Conservation (phyloP, 2,888 invertebrate genomes). For the Prostheceraeus crozeri region DNA sequence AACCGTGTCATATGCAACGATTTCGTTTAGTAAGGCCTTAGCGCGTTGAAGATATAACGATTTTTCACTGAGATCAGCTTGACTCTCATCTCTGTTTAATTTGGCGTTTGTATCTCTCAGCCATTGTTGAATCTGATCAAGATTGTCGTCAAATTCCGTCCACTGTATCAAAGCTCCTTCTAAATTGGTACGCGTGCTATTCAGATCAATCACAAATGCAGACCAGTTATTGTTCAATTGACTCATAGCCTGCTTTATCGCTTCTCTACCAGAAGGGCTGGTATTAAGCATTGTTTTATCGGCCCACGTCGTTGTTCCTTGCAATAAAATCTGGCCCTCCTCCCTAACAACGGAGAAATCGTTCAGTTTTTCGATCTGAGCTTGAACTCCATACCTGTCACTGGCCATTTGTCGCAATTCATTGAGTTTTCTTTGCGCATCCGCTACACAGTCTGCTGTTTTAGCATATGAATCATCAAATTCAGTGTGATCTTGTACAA, state of each 20-base stretch:
- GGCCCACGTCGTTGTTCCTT: background rate
- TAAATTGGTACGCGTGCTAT: background rate
- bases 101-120: background rate
- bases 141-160: background rate
- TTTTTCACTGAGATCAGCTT: conserved; percentile 20
- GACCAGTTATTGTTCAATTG: background rate
- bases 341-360: background rate
- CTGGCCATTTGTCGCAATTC: background rate
- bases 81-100: background rate
- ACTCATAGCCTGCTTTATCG: background rate
- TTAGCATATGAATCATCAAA: background rate
- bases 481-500: conserved; percentile 3
- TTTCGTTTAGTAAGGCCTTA: background rate
- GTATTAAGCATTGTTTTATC: background rate
- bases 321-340: conserved; percentile 6
- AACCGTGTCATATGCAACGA: background rate
- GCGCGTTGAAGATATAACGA: background rate
- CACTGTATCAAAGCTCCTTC: conserved; percentile 7
- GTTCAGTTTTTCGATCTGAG: background rate
- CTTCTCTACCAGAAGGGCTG: conserved; percentile 11
- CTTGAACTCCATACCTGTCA: background rate
- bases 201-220: background rate
- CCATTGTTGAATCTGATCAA: conserved; percentile 17
- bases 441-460: background rate
- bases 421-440: background rate